Evolutionary conservation across 2,888 invertebrate species (phyloP), one percentile per base, ranked within the genome.

Genomic region (Calliopum simillimum): DNA sequence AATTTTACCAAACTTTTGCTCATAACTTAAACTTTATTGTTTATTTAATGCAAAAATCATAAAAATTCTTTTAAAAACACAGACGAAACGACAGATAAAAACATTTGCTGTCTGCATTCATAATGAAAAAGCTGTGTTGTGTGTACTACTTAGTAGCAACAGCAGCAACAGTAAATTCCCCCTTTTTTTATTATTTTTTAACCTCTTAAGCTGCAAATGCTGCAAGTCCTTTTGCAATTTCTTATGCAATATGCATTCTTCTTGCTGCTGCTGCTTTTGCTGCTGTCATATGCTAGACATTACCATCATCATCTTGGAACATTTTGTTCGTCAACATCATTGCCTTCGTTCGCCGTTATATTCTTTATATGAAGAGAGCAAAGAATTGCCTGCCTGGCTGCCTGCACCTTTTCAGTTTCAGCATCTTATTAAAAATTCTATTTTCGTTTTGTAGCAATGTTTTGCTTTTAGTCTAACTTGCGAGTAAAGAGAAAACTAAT

Each of bases 351-450:
- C 23, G 6, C 6, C 16, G 4, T 25, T 19, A n/a, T 21, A 14
- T 33, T 19, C 19, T 51, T 51, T 11, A 5, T 11, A 51, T 51
- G 11, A 62, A 5, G 19, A 12, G 8, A 62, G 5, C 11, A n/a
- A 33, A 55, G 25, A 5, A 23, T 25, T 55, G 13, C 14, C 19
- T 23, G 3, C 19, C 55, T 23, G 19, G 19, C n/a, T 16, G 58
- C n/a, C 19, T 12, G 16, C 5, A 62, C 14, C 44, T 56, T 53
- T 23, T 44, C 33, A 62, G 61, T 53, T 23, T 44, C 33, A 62
- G 61, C 55, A 46, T 68, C 62, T 62, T 46, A 68, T 68, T 62
- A 68, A 62, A 68, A 68, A 68, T 68, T 68, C 62, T 53, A 68
- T 61, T 68, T 68, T 62, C 61, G 53, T 68, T 55, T 55, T 53